phyloP scores from a whole-genome alignment of 1,140 invertebrate genomes.

The Ips nitidus region DNA sequence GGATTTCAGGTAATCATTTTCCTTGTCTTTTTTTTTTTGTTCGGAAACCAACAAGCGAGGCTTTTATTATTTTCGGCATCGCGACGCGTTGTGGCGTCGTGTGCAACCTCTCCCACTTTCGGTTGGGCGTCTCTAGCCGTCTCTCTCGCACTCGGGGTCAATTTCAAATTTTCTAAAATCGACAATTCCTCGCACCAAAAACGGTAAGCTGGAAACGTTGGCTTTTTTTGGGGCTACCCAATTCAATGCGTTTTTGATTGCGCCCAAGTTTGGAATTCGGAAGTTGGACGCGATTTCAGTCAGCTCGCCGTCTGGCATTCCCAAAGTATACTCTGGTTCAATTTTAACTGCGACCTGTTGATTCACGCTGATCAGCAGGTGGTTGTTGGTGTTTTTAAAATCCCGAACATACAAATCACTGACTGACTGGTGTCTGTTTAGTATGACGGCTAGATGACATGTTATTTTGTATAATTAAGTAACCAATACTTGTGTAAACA shows the following conservation, averaged over 20 bases:
- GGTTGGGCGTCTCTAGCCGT: neutral
- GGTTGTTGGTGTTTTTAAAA: constrained; percentile 32
- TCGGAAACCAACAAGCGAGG: constrained; percentile 9
- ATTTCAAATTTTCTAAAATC: constrained; percentile 28
- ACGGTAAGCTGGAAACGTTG: constrained; percentile 10
- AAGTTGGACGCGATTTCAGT: neutral
- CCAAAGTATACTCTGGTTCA: neutral
- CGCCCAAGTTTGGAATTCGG: neutral
- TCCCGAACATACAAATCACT: constrained; percentile 1
- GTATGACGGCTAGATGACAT: too few species aligned
- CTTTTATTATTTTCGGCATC: constrained; percentile 29
- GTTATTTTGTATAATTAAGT: too few species aligned
- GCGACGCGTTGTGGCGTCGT: constrained; percentile 26
- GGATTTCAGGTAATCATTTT: constrained; percentile 19
- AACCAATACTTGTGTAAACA: too few species aligned
- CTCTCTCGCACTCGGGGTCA: constrained; percentile 8
- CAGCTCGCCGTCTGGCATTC: neutral
- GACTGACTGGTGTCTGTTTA: too few species aligned
- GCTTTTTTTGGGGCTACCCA: neutral
- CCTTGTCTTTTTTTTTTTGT: constrained; percentile 10
- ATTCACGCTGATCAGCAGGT: constrained; percentile 42
- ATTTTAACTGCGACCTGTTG: constrained; percentile 42
- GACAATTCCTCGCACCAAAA: constrained; percentile 22
- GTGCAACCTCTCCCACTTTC: constrained; percentile 12
- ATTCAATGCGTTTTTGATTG: too few species aligned